Evolutionary conservation across 1,140 invertebrate genomes (phyloP), one percentile per base, ranked within the genome.

Genomic region (Drosophila kanapiae): DNA sequence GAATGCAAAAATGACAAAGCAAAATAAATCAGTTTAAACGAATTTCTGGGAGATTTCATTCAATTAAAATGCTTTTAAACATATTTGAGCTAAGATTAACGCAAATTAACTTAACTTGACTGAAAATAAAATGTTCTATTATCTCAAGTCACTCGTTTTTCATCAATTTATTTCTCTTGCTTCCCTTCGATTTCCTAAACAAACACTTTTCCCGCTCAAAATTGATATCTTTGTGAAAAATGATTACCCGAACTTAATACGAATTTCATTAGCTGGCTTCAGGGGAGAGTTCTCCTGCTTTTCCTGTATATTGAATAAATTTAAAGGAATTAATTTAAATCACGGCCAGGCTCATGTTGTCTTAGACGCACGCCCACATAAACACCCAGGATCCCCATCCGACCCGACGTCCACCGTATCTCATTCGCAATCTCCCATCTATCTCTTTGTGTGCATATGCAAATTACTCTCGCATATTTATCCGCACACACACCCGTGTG

Each of bases 401-500:
- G 4, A 33, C 37, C n/a, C 33, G 13, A n/a, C 37, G 23, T 37
- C 18, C 33, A 38, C 71, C 38, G 37, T 56, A 56, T 56, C 53
- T 38, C 53, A 23, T 57, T 38, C 42, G 27, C 18, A 56, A 56
- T 58, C 48, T 8, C 35, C 53, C 53, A 33, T 43, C 37, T 51
- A 48, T 58, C 70, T 64, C 47, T 65, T 56, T 75, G 27, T 58
- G 18, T 68, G 62, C 60, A 60, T 60, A 69, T 75, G 68, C 57
- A 74, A 68, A 69, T 65, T 60, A 60, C 38, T 71, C 68, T 29
- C 57, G 68, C 71, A 77, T 63, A 75, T 75, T 76, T 63, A 74
- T 74, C 62, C 70, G 11, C 47, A 45, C 61, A 67, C 16, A 53
- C 33, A 59, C 23, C 7, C 31, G 31, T 40, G 35, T n/a, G n/a